A percentile compares a stretch with the other conserved stretches of the same genome.
Conservation (phyloP, 1,140 invertebrate genomes). For the Drosophila malerkotliana region DNA sequence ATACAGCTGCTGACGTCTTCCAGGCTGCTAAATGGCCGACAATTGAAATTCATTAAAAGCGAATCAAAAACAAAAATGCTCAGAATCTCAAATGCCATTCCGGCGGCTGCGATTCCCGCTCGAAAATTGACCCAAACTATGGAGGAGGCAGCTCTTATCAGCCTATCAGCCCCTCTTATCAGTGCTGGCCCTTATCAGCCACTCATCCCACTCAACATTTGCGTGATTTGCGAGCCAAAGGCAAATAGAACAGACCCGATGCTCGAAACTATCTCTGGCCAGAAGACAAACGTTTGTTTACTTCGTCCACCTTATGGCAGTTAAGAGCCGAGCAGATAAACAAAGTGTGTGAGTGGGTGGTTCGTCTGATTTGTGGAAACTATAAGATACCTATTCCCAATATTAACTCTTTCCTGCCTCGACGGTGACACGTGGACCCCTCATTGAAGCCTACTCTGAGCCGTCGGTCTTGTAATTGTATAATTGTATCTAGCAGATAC, state of each 20-base stretch:
- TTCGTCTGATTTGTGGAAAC: constrained; percentile 11
- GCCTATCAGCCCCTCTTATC: constrained; percentile 14
- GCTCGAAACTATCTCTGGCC: not conserved
- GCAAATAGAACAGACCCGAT: constrained; percentile 24
- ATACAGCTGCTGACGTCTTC: constrained; percentile 34
- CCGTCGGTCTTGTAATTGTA: constrained; percentile 25
- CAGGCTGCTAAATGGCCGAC: constrained; percentile 43
- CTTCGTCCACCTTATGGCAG: not conserved
- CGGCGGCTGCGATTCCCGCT: constrained; percentile 3
- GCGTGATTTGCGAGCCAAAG: constrained; percentile 44
- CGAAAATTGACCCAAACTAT: constrained; percentile 6
- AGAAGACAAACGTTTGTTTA: constrained; percentile 21
- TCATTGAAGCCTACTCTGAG: not conserved
- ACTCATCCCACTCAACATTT: constrained; percentile 26
- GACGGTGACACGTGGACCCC: not conserved
- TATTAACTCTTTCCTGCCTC: constrained; percentile 7
- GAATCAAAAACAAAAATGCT: constrained; percentile 31
- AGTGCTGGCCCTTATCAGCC: constrained; percentile 24
- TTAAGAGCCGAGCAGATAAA: not conserved
- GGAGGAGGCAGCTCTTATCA: not conserved
- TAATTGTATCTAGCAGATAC: constrained; percentile 46
- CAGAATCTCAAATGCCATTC: constrained; percentile 1
- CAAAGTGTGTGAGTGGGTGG: not conserved
- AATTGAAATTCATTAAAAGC: constrained; percentile 59
- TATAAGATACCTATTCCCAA: not conserved